Base-by-base conservation (phyloP, 2,888 invertebrate species). In the Papilio elwesi region DNA sequence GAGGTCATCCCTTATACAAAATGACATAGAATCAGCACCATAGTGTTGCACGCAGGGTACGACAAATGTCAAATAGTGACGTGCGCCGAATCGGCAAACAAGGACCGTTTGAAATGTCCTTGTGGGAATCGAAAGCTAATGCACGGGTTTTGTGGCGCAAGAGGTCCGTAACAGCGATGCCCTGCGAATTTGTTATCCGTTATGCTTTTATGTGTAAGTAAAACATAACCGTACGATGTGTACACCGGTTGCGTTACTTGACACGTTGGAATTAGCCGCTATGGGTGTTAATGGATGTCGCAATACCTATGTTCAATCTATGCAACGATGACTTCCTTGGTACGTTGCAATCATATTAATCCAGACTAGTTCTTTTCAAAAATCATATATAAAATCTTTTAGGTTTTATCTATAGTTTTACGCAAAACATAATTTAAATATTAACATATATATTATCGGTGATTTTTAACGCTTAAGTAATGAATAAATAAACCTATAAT, bases 91-190 rank as follows among this genome's bases (percentile, higher is more conserved):
- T 86, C 48, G 52, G 38, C 12, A 53, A 67, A 7, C 38, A 55
- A 52, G 8, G 16, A 57, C 9, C 64, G 38, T 69, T 81, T 69
- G 72, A 70, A 84, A 85, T 86, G 90, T 90, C 91, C 91, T 91
- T 91, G 90, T 81, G 75, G 81, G 81, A 80, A 81, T 85, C 79
- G 87, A 88, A 88, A 88, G 87, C 86, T 84, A 84, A 86, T 82
- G 79, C 77, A 78, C 81, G 85, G 79, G 83, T 82, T 82, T 82
- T 82, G 82, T 91, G 89, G 89, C 87, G 91, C 90, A 91, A 91
- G 84, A 83, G 81, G 80, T 79, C 81, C 85, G 88, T 86, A 87
- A 87, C 85, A 76, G 77, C 80, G 84, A 86, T 87, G 88, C 82
- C 79, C 81, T 79, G 78, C 74, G 90, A 87, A 91, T 89, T 86